phyloP scores from a whole-genome alignment of 2,888 invertebrate species.

The Drosophila paramelanica region DNA sequence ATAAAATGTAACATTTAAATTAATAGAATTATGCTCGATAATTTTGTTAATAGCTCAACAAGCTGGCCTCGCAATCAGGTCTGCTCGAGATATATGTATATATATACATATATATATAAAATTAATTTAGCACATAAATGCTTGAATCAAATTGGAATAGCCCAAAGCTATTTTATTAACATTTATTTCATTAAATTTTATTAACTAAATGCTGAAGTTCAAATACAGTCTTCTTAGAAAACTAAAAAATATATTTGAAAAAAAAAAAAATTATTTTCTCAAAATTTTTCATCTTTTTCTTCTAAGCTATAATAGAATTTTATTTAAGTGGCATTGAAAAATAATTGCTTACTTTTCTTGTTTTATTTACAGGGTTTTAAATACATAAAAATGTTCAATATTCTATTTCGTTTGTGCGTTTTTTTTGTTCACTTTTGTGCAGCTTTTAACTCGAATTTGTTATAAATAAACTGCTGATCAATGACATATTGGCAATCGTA shows the following conservation, averaged over 20 bases:
- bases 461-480: constrained; percentile 44
- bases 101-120: constrained; percentile 3
- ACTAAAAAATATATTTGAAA: not conserved
- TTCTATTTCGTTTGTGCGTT: not conserved
- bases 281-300: too few species aligned
- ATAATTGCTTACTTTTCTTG: too few species aligned
- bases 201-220: constrained; percentile 7
- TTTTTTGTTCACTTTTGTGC: constrained; percentile 4
- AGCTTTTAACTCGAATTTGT: constrained; percentile 27
- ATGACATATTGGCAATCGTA: constrained; percentile 37
- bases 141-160: constrained; percentile 32
- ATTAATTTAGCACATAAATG: constrained; percentile 18
- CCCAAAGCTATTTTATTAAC: constrained; percentile 39
- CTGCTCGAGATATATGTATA: constrained; percentile 1
- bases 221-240: not conserved
- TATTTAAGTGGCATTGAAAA: too few species aligned
- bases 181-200: constrained; percentile 17
- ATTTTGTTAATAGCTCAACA: constrained; percentile 49
- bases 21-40: constrained; percentile 65
- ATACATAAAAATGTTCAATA: not conserved
- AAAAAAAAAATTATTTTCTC: not conserved
- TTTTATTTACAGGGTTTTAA: too few species aligned
- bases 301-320: too few species aligned
- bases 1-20: constrained; percentile 64
- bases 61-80: constrained; percentile 8